Percentiles rank a stretch among this genome's conserved stretches.
Evolutionary conservation across 2,888 invertebrate species (phyloP).

Genomic region (Eurois occulta): DNA sequence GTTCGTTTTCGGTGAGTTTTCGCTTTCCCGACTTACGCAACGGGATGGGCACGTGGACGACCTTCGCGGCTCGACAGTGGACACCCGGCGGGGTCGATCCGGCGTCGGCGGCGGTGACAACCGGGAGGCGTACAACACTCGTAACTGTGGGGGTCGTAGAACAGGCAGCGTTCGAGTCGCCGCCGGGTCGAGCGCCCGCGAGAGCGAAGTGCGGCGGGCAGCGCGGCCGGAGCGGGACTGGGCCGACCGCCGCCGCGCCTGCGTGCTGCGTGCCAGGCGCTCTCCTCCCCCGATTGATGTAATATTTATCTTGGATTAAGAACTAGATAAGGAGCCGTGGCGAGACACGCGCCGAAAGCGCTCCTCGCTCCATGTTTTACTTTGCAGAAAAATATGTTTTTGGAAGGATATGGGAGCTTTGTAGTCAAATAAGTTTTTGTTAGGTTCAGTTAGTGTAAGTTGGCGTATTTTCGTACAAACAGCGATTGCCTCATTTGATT

Average conservation of each 20-base stretch:
- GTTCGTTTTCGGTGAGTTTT: constrained; percentile 77
- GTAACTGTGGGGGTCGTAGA: constrained; percentile 71
- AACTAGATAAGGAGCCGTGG: constrained; percentile 85
- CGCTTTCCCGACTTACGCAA: constrained; percentile 85
- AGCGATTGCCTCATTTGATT: constrained; percentile 78
- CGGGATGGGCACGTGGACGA: constrained; percentile 81
- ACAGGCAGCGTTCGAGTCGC: constrained; percentile 83
- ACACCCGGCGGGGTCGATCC: constrained; percentile 62
- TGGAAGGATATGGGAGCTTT: constrained; percentile 4
- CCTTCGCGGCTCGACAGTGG: constrained; percentile 64
- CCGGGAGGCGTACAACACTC: constrained; percentile 66
- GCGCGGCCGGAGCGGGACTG: constrained; percentile 89
- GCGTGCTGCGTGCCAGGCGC: constrained; percentile 71
- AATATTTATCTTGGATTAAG: constrained; percentile 90
- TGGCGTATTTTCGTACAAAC: constrained; percentile 63
- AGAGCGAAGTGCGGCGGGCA: constrained; percentile 84
- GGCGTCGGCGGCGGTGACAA: constrained; percentile 59
- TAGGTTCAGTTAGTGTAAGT: constrained; percentile 39
- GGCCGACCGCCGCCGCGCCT: constrained; percentile 79
- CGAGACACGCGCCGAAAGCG: constrained; percentile 73
- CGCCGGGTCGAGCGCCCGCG: constrained; percentile 84
- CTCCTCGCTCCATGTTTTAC: constrained; percentile 54
- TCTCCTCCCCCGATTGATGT: constrained; percentile 88
- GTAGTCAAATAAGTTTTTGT: constrained; percentile 25
- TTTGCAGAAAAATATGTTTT: constrained; percentile 50